Evolutionary conservation across 2,113 vertebrate genomes (phyloP), one percentile per base, ranked within the genome.

Genomic region (Atractosteus spatula): DNA sequence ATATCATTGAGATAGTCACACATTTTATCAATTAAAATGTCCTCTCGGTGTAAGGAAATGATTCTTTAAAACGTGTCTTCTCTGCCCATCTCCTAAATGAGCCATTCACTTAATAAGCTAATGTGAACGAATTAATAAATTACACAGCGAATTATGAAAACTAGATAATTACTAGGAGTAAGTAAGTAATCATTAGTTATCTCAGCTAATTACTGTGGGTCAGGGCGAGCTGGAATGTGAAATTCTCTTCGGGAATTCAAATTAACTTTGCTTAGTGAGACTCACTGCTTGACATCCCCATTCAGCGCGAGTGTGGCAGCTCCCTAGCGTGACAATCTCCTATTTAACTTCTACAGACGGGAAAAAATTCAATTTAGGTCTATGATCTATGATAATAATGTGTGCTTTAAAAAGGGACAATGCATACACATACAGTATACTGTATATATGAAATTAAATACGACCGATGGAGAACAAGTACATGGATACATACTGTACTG

Each of bases 111-210:
- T 95, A 94, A 94, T 94, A 83, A 90, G 92, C 91, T 96, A 95
- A 98, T 97, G 96, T 85, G 92, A 93, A 89, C 66, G 90, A 98
- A 98, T 98, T 97, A 98, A 98, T 98, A 98, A 97, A 98, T 98
- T 96, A 98, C 95, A 97, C 94, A 94, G 93, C 91, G 89, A 96
- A 97, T 98, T 96, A 97, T 96, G 94, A 98, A 97, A 96, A 96
- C 84, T 90, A 94, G 96, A 96, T 99, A 96, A 99, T 98, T 97
- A 96, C 93, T 92, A 95, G 87, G 94, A 93, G 94, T 94, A 94
- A 96, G 93, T 96, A 96, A 98, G 96, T 93, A 97, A 96, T 97
- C 97, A 98, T 98, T 97, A 97, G 95, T 95, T 88, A 95, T 95
- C 93, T 94, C 93, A 95, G 94, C 96, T 99, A 99, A 99, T 99